Conservation (phyloP, 2,113 vertebrate species). For the Zingel zingel region DNA sequence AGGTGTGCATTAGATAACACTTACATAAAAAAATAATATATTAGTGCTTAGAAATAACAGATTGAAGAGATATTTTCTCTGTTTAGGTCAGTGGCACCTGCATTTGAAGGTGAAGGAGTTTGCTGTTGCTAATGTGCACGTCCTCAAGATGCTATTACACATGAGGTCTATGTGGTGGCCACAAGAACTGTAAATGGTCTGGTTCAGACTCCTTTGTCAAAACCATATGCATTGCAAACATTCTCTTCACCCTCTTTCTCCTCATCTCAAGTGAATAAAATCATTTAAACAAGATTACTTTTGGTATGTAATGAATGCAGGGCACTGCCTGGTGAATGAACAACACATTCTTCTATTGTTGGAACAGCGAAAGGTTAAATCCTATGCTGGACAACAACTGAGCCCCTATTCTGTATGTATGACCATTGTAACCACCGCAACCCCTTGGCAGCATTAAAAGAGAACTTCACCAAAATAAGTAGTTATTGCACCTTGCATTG, state of each 20-base stretch:
- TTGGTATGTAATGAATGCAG: constrained; percentile 27
- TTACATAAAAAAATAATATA: too few species aligned
- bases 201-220: neutral
- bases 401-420: neutral
- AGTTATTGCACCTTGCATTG: constrained; percentile 80
- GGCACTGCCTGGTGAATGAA: neutral
- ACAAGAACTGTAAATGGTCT: neutral
- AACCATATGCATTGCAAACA: neutral
- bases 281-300: constrained; percentile 30
- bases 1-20: too few species aligned
- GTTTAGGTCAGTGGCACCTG: too few species aligned
- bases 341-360: constrained; percentile 7
- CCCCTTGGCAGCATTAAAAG: neutral
- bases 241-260: neutral
- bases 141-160: neutral
- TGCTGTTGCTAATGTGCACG: neutral
- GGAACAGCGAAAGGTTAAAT: neutral
- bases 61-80: too few species aligned
- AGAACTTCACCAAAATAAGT: neutral
- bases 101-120: too few species aligned
- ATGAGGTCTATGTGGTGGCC: neutral
- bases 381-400: neutral
- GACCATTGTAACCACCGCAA: neutral
- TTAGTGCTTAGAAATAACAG: too few species aligned
- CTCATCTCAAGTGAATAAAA: neutral